Conservation (phyloP, 2,797 vertebrate species). For the Arctocebus calabarensis region DNA sequence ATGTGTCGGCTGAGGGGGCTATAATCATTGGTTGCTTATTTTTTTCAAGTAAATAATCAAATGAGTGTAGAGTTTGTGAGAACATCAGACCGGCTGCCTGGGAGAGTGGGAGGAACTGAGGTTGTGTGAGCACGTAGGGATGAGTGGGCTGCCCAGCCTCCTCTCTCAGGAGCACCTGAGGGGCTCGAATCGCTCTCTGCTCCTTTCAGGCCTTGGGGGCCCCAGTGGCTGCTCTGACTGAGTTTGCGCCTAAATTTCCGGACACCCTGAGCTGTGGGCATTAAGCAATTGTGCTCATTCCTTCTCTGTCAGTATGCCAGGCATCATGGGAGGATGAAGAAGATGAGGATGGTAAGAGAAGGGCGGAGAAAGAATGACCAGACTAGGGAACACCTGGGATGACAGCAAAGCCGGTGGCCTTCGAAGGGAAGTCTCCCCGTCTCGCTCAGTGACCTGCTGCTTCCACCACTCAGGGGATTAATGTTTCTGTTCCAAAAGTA, state of each 20-base stretch:
- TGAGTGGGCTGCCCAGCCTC: neutral
- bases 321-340: neutral
- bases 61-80: neutral
- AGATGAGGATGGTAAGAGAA: neutral
- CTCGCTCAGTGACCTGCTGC: neutral
- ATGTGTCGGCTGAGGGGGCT: constrained; percentile 16
- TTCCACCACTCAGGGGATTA: neutral
- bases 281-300: neutral
- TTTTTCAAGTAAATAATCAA: constrained; percentile 75
- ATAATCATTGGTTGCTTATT: constrained; percentile 12
- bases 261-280: neutral
- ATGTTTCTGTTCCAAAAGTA: neutral
- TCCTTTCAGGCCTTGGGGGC: neutral
- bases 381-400: neutral
- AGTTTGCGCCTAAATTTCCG: neutral
- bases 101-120: neutral
- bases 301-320: neutral
- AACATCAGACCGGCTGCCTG: neutral
- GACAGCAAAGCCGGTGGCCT: neutral
- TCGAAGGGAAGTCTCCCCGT: neutral
- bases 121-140: neutral
- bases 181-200: neutral
- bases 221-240: neutral
- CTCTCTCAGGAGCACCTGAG: neutral
- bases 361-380: neutral